Conservation (phyloP, 2,113 vertebrate species). For the Sander vitreus region DNA sequence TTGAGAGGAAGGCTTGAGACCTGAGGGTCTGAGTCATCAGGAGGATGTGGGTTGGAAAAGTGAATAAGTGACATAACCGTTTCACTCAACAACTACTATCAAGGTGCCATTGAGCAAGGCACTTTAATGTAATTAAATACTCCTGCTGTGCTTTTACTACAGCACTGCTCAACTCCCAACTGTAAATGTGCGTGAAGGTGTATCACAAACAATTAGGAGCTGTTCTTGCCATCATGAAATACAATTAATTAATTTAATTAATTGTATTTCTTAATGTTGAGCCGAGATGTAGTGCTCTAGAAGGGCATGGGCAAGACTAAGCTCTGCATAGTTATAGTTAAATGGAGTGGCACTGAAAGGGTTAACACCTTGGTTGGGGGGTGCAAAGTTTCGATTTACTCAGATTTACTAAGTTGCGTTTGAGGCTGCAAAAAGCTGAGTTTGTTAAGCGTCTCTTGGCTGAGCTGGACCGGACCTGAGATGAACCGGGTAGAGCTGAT, state of each 20-base stretch:
- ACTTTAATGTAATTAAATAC: slow-evolving; percentile 42
- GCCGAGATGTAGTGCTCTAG: not conserved
- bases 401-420: slow-evolving; percentile 22
- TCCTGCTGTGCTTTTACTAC: not conserved
- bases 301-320: slow-evolving; percentile 15
- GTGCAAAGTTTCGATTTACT: slow-evolving; percentile 5
- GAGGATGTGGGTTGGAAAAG: not conserved
- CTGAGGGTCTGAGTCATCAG: slow-evolving; percentile 9
- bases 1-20: slow-evolving; percentile 8
- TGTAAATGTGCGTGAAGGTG: not conserved
- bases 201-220: slow-evolving; percentile 1
- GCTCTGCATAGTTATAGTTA: slow-evolving; percentile 62
- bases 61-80: not conserved
- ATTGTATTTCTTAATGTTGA: not conserved
- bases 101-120: slow-evolving; percentile 63
- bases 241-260: not conserved
- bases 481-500: slow-evolving; percentile 82
- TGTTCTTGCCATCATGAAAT: not conserved
- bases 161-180: not conserved
- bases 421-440: slow-evolving; percentile 50
- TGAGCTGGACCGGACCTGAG: slow-evolving; percentile 68
- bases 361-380: not conserved
- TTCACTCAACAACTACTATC: slow-evolving; percentile 4
- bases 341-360: not conserved
- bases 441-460: slow-evolving; percentile 40